Percentiles rank a stretch among this genome's conserved stretches.
Evolutionary conservation across 2,888 invertebrate species (phyloP).

Genomic region (Drosophila rellima): DNA sequence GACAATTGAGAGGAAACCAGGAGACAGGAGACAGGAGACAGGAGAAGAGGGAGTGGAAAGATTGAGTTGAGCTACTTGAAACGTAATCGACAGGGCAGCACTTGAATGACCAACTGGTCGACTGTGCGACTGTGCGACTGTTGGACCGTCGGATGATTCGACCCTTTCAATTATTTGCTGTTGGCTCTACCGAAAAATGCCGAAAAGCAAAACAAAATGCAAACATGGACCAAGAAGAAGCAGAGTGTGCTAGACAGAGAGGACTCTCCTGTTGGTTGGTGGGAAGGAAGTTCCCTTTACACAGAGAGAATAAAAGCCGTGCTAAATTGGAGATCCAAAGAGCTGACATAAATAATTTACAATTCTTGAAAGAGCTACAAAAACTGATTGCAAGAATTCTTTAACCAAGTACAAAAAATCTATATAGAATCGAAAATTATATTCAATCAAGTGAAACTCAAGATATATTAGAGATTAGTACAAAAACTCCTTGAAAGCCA

Average conservation of each 20-base stretch:
- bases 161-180: conserved; percentile 80
- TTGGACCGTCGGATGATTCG: conserved; percentile 24
- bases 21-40: neutral
- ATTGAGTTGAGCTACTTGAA: conserved; percentile 64
- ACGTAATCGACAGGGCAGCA: conserved; percentile 79
- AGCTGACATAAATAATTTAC: neutral
- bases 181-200: conserved; percentile 64
- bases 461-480: neutral
- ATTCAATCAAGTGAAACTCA: neutral
- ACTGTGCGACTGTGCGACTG: conserved; percentile 9
- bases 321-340: neutral
- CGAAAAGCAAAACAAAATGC: conserved; percentile 80
- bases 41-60: neutral
- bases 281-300: conserved; percentile 36
- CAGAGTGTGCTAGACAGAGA: conserved; percentile 38
- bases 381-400: too few species aligned
- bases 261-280: conserved; percentile 13
- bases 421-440: too few species aligned
- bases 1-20: neutral
- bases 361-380: too few species aligned
- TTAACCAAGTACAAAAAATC: too few species aligned
- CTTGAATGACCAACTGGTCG: conserved; percentile 79
- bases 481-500: neutral
- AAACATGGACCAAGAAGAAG: conserved; percentile 62
- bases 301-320: neutral